Evolutionary conservation across 2,797 vertebrate species (phyloP).

Genomic region (Mus caroli): DNA sequence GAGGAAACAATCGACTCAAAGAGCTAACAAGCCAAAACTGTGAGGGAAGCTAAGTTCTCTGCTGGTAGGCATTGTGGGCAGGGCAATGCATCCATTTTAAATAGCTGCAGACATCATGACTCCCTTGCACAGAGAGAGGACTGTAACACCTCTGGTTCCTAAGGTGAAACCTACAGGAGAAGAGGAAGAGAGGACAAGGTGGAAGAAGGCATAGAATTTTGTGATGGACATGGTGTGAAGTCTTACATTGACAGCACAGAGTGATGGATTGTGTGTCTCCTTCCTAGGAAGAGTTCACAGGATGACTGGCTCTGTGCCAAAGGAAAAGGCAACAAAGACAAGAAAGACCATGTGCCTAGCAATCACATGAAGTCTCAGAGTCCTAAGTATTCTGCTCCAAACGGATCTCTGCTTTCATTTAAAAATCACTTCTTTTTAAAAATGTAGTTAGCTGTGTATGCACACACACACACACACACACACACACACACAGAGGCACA

Average conservation of each 20-base stretch:
- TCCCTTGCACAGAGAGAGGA: not conserved
- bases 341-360: not conserved
- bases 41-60: not conserved
- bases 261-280: not conserved
- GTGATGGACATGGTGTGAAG: not conserved
- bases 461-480: not conserved
- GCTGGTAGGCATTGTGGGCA: not conserved
- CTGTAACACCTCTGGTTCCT: not conserved
- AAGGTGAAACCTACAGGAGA: not conserved
- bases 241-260: not conserved
- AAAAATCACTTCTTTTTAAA: not conserved
- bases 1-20: not conserved
- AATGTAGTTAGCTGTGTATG: not conserved
- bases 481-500: too few species aligned
- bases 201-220: not conserved
- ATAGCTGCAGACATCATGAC: slow-evolving; percentile 17
- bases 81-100: slow-evolving; percentile 47
- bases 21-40: not conserved
- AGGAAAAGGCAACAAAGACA: not conserved
- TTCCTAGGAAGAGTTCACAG: slow-evolving; percentile 12
- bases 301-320: not conserved
- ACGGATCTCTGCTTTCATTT: not conserved
- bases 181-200: not conserved
- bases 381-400: not conserved
- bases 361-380: not conserved